These are phyloP conservation scores for Hipposideros armiger DNA, from an alignment of 2,113 vertebrate species.

Conservation along the genomic window DNA sequence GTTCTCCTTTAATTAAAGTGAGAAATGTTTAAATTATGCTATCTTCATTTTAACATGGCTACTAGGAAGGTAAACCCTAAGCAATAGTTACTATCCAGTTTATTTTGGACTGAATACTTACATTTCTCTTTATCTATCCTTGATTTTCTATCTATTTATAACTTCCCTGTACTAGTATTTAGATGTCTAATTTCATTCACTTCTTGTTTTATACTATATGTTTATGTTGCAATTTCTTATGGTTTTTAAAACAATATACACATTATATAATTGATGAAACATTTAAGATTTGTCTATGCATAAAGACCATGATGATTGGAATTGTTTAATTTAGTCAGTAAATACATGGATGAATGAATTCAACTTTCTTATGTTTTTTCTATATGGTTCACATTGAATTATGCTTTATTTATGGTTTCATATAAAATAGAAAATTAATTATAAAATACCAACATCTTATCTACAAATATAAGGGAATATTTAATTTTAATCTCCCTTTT, in stretches of 20 bases:
- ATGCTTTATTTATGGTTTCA: constrained; percentile 9
- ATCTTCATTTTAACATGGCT: neutral
- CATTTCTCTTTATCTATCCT: neutral
- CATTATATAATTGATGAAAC: neutral
- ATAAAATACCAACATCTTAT: neutral
- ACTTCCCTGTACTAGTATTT: neutral
- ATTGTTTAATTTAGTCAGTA: neutral
- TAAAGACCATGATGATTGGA: neutral
- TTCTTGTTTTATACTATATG: neutral
- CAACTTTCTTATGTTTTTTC: neutral
- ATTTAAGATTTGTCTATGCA: neutral
- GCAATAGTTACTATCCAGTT: neutral
- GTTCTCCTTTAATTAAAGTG: neutral
- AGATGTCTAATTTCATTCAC: neutral
- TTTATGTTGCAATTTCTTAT: neutral
- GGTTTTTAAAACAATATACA: neutral
- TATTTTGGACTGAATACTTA: neutral
- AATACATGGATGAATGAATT: neutral
- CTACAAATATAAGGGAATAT: neutral
- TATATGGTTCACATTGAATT: neutral
- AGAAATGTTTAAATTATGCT: neutral
- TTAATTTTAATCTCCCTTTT: neutral
- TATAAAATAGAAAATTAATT: neutral
- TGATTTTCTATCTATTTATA: neutral
- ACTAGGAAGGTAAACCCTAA: neutral